phyloP scores from a whole-genome alignment of 2,797 vertebrate genomes.

The Dallia pectoralis region DNA sequence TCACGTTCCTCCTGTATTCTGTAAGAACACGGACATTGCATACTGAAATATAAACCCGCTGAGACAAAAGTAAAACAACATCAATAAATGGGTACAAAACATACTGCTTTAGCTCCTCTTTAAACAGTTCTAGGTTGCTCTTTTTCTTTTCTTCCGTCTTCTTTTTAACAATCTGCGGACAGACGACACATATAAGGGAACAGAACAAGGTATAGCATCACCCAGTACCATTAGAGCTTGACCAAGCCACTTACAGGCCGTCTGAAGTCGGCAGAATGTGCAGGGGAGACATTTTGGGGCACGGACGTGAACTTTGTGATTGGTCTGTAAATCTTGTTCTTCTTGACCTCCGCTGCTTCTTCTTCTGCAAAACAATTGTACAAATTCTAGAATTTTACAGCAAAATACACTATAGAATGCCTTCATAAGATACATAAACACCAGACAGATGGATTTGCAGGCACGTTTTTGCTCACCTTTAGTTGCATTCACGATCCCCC shows the following conservation, averaged over 20 bases:
- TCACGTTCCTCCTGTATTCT: conserved; percentile 84
- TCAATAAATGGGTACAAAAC: conserved; percentile 27
- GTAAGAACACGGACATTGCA: not conserved
- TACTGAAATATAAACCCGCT: not conserved
- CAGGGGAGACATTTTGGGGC: conserved; percentile 56
- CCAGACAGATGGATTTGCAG: not conserved
- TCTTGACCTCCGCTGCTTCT: conserved; percentile 73
- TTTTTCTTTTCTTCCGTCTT: conserved; percentile 81
- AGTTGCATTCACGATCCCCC: conserved; percentile 79
- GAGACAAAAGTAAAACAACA: not conserved
- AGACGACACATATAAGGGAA: not conserved
- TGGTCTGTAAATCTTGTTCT: conserved; percentile 77
- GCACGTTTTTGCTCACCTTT: conserved; percentile 67
- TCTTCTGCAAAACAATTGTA: conserved; percentile 65
- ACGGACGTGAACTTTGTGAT: conserved; percentile 64
- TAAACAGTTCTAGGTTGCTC: conserved; percentile 82
- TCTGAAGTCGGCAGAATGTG: conserved; percentile 60
- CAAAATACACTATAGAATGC: not conserved
- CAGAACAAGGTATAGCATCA: not conserved
- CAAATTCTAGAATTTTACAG: not conserved
- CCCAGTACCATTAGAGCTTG: not conserved
- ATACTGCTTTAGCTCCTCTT: conserved; percentile 82
- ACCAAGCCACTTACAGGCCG: conserved; percentile 67
- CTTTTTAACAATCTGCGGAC: conserved; percentile 69
- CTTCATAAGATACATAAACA: not conserved